These are phyloP conservation scores for Nothocercus julius DNA, from an alignment of 2,113 vertebrate species.

Conservation along the genomic window DNA sequence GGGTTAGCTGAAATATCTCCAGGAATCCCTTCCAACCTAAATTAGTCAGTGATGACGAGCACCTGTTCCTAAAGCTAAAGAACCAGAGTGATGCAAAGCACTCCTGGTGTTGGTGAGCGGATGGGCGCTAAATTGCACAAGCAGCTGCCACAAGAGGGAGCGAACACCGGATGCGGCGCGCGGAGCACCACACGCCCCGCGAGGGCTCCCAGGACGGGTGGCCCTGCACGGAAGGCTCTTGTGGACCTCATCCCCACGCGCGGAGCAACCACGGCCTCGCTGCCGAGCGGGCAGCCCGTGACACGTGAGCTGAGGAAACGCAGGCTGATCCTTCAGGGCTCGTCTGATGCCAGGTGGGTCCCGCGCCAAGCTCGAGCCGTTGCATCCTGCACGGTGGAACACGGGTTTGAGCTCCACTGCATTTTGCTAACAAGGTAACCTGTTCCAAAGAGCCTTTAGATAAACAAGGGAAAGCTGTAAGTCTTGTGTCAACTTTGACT, in stretches of 20 bases:
- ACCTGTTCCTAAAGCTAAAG: neutral
- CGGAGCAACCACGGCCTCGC: neutral
- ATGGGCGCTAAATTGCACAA: rapidly evolving
- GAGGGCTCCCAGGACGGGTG: neutral
- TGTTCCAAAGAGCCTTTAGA: neutral
- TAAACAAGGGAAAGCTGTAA: neutral
- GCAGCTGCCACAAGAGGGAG: conserved; percentile 48
- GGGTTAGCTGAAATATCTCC: neutral
- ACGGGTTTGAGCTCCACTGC: neutral
- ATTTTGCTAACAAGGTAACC: conserved; percentile 31
- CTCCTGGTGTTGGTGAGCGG: rapidly evolving
- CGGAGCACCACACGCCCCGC: rapidly evolving
- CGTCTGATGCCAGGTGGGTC: neutral
- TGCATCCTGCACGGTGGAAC: neutral
- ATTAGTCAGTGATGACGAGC: neutral
- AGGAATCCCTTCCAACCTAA: neutral
- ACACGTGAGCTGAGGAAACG: rapidly evolving
- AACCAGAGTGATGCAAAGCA: neutral
- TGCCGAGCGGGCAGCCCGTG: neutral
- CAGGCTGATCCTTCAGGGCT: neutral
- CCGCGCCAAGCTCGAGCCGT: neutral
- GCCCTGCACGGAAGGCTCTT: neutral
- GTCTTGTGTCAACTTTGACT: neutral
- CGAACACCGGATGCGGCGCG: neutral
- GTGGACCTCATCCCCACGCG: rapidly evolving